Evolutionary conservation across 2,888 invertebrate genomes (phyloP).

Genomic region (Actias luna): DNA sequence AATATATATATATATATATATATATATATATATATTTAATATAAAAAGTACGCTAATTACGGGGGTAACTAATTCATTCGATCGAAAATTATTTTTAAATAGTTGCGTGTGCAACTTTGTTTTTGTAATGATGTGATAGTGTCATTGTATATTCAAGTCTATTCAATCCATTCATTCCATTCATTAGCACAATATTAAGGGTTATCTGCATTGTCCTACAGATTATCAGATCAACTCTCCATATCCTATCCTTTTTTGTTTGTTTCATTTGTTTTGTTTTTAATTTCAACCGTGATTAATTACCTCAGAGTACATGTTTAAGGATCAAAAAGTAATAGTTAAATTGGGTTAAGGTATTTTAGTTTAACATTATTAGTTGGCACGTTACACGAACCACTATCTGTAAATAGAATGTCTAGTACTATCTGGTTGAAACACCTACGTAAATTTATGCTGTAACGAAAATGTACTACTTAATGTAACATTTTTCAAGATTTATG

Average conservation of each 20-base stretch:
- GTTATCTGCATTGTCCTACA: constrained; percentile 18
- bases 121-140: not conserved
- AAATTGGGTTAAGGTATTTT: constrained; percentile 52
- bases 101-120: not conserved
- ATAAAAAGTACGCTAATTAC: not conserved
- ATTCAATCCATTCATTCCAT: constrained; percentile 10
- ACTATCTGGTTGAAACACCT: constrained; percentile 42
- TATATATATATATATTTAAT: no score
- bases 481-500: not conserved
- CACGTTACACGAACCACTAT: constrained; percentile 63
- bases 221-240: constrained; percentile 19
- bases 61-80: not conserved
- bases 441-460: constrained; percentile 25
- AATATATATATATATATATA: no score
- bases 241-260: constrained; percentile 33
- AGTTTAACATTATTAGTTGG: constrained; percentile 61
- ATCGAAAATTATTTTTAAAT: not conserved
- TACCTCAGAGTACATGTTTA: constrained; percentile 17
- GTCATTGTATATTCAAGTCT: not conserved
- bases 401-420: constrained; percentile 63
- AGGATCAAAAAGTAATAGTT: constrained; percentile 9
- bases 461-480: constrained; percentile 17
- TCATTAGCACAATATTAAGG: constrained; percentile 12
- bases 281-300: constrained; percentile 10
- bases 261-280: constrained; percentile 14